Percentiles rank a stretch among this genome's conserved stretches.
Evolutionary conservation across 2,113 vertebrate species (phyloP).

Genomic region (Typhlomys cinereus): DNA sequence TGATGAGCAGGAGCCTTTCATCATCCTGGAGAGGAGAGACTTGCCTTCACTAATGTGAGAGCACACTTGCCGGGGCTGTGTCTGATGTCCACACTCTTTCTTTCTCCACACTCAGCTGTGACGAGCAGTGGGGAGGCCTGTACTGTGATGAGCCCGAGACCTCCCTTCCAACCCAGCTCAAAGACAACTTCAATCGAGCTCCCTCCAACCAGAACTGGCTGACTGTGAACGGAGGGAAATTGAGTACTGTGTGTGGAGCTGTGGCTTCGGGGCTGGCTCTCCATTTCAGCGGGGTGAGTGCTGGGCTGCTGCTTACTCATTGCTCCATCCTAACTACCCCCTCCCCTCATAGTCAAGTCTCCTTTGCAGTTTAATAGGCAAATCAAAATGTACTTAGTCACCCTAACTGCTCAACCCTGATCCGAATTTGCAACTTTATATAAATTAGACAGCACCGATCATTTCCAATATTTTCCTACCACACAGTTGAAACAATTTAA

Average conservation of each 20-base stretch:
- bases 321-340: background rate
- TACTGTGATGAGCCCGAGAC: conserved; percentile 94
- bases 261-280: conserved; percentile 97
- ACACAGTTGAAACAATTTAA: background rate
- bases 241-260: conserved; percentile 95
- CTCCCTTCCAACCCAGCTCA: conserved; percentile 93
- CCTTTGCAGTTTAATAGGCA: conserved; percentile 3
- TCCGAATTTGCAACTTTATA: background rate
- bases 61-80: background rate
- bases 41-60: background rate
- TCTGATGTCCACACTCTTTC: conserved; percentile 50
- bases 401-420: background rate
- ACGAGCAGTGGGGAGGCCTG: conserved; percentile 94
- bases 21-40: background rate
- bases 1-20: conserved; percentile 14
- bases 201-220: conserved; percentile 96
- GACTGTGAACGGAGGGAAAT: conserved; percentile 93
- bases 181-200: conserved; percentile 96
- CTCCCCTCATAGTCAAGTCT: background rate
- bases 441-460: conserved; percentile 40
- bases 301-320: background rate
- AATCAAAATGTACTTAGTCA: background rate
- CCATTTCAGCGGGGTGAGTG: conserved; percentile 95
- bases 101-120: conserved; percentile 88
- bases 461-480: conserved; percentile 29